Conservation (phyloP, 2,113 vertebrate genomes). For the Paradoxurus hermaphroditus region DNA sequence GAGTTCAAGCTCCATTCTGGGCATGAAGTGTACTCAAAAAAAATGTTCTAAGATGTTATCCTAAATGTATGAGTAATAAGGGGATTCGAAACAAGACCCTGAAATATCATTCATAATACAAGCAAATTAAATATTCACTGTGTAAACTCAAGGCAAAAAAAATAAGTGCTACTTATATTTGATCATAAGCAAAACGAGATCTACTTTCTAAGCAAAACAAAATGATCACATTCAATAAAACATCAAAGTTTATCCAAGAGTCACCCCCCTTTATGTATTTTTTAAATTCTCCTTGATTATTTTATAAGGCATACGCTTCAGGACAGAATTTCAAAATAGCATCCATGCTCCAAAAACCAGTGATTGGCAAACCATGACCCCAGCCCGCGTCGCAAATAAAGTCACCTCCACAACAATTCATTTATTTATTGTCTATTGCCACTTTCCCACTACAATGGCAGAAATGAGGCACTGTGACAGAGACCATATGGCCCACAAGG, state of each 20-base stretch:
- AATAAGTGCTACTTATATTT: not conserved
- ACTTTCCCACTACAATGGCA: not conserved
- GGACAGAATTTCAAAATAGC: not conserved
- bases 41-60: not conserved
- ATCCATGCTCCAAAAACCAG: not conserved
- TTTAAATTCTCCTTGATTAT: not conserved
- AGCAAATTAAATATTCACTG: not conserved
- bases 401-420: rapidly evolving
- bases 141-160: not conserved
- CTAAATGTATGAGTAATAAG: not conserved
- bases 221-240: not conserved
- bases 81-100: not conserved
- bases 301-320: not conserved
- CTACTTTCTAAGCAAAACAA: not conserved
- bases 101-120: not conserved
- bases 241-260: not conserved
- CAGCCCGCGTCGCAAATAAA: not conserved
- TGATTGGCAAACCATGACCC: not conserved
- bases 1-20: not conserved
- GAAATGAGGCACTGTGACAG: not conserved
- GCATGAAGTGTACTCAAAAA: too few species aligned
- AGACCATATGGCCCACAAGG: not conserved
- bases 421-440: too few species aligned
- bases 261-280: not conserved
- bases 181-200: not conserved